These are phyloP conservation scores for Drepana falcataria DNA, from an alignment of 2,888 invertebrate species.

Conservation along the genomic window DNA sequence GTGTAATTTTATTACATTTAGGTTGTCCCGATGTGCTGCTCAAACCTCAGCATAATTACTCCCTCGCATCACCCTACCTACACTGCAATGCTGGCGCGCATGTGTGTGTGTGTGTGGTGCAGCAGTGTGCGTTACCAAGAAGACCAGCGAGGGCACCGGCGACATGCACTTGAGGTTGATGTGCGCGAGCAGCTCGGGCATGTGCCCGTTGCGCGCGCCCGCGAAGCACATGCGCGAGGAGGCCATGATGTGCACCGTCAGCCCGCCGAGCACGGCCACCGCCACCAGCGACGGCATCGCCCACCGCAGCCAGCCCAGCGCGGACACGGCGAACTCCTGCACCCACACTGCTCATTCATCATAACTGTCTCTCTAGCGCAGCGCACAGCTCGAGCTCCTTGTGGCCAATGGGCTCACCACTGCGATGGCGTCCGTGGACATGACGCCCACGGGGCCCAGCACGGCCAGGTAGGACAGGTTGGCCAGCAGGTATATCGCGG, in stretches of 20 bases:
- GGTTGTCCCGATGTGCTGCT: no score
- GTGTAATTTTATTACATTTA: no score
- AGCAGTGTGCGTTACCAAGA: slow-evolving; percentile 81
- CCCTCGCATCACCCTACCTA: no score
- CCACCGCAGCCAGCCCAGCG: slow-evolving; percentile 87
- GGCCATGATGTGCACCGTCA: slow-evolving; percentile 97
- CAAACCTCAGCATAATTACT: no score
- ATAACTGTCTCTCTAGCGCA: no score
- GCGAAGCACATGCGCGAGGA: slow-evolving; percentile 95
- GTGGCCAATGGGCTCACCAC: slow-evolving; percentile 80
- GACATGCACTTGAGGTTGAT: slow-evolving; percentile 87
- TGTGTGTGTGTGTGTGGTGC: neutral
- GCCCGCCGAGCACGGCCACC: slow-evolving; percentile 93
- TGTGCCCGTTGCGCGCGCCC: slow-evolving; percentile 93
- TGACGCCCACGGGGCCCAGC: slow-evolving; percentile 88
- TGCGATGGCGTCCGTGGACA: slow-evolving; percentile 95
- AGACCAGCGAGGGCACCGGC: slow-evolving; percentile 89
- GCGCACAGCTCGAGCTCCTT: no score
- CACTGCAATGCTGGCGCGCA: neutral
- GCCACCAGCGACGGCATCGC: slow-evolving; percentile 95
- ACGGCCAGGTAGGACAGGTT: slow-evolving; percentile 94
- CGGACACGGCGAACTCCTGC: slow-evolving; percentile 90
- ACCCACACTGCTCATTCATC: slow-evolving; percentile 12
- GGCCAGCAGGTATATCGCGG: slow-evolving; percentile 91
- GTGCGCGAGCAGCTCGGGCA: slow-evolving; percentile 88